phyloP scores from a whole-genome alignment of 2,888 invertebrate genomes.

The Leptopterna dolabrata region DNA sequence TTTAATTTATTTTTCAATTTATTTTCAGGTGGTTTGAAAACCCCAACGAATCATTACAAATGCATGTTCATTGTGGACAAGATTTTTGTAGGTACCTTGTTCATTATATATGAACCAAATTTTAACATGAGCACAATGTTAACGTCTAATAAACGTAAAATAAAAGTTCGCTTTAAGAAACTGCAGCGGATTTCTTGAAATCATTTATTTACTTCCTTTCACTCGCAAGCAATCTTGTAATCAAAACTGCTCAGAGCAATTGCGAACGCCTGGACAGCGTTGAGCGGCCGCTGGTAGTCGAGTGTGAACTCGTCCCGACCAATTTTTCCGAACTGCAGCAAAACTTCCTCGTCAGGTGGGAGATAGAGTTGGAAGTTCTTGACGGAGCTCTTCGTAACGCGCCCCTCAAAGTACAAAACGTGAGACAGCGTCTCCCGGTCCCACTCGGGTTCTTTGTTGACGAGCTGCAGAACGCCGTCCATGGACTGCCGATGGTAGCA shows the following conservation, averaged over 20 bases:
- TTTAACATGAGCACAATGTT: no score
- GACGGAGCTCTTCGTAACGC: conserved; percentile 44
- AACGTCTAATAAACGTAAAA: no score
- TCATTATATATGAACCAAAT: no score
- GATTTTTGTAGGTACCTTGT: no score
- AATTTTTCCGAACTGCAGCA: conserved; percentile 41
- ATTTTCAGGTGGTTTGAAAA: no score
- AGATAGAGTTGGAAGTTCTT: conserved; percentile 32
- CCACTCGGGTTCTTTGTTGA: conserved; percentile 44
- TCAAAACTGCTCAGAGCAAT: conserved; percentile 38
- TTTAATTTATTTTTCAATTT: no score
- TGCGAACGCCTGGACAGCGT: conserved; percentile 34
- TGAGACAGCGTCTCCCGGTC: conserved; percentile 12
- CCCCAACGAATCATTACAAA: no score
- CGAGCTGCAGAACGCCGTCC: conserved; percentile 8
- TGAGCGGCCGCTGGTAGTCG: conserved; percentile 38
- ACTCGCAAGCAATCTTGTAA: conserved; percentile 40
- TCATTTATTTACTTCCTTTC: not conserved
- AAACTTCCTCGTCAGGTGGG: not conserved
- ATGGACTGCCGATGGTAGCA: not conserved
- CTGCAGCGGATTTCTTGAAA: not conserved
- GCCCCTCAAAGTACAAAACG: conserved; percentile 30
- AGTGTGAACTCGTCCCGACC: conserved; percentile 32
- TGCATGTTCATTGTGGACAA: no score
- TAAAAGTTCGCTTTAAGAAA: no score